Percentiles rank a stretch among this genome's conserved stretches.
Conservation (phyloP, 2,888 invertebrate species). For the Rhodophaea formosa region DNA sequence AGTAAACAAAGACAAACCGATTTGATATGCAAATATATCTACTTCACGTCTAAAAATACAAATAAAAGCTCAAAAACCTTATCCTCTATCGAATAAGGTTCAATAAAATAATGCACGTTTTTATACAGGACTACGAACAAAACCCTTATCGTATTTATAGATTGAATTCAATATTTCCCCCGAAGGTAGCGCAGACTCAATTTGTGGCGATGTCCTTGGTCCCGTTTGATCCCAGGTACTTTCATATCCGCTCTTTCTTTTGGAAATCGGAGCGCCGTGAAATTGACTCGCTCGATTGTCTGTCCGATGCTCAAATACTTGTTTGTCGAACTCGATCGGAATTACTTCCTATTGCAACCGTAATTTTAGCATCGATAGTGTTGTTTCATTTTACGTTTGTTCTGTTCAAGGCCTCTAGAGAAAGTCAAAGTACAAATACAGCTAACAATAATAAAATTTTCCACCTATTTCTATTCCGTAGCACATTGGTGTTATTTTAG, state of each 20-base stretch:
- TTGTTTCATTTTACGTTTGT: no score
- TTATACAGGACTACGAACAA: neutral
- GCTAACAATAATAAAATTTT: no score
- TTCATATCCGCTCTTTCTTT: constrained; percentile 28
- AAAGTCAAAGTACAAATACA: no score
- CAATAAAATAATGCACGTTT: neutral
- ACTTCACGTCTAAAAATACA: neutral
- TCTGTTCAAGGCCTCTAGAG: no score
- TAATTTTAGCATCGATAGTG: constrained; percentile 8
- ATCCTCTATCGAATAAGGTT: neutral
- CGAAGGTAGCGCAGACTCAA: constrained; percentile 23
- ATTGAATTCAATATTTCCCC: constrained; percentile 25
- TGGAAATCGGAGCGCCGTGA: constrained; percentile 28
- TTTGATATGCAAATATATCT: neutral
- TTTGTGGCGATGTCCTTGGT: constrained; percentile 25
- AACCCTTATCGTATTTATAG: constrained; percentile 22
- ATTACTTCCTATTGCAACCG: constrained; percentile 23
- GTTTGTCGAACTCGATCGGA: constrained; percentile 25
- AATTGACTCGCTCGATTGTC: constrained; percentile 35
- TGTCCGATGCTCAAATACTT: constrained; percentile 26
- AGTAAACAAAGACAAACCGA: neutral
- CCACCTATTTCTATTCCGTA: no score
- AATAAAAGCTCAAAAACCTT: neutral
- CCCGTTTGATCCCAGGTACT: constrained; percentile 29
- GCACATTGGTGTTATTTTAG: no score